These are phyloP conservation scores for Patella depressa DNA, from an alignment of 2,888 invertebrate genomes.

Conservation along the genomic window DNA sequence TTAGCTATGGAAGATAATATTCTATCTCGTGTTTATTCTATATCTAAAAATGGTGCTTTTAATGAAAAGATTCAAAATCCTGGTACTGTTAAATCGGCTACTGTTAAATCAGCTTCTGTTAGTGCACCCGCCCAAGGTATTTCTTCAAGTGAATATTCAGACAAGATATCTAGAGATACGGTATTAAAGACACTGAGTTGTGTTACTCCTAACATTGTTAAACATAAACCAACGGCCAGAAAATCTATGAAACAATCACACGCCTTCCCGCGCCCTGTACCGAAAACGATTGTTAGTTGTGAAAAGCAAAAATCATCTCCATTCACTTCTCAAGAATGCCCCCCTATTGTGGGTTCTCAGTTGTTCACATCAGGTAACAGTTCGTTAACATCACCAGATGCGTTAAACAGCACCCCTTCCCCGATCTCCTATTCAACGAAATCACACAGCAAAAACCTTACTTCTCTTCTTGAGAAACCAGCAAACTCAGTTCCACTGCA, in stretches of 20 bases:
- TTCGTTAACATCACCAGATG: no score
- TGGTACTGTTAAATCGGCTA: neutral
- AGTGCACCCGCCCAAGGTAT: neutral
- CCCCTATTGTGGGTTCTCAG: neutral
- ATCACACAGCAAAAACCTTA: neutral
- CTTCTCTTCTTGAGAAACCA: neutral
- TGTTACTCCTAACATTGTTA: neutral
- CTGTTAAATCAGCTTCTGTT: neutral
- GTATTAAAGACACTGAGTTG: neutral
- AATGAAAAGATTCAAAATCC: slow-evolving; percentile 22
- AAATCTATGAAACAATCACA: neutral
- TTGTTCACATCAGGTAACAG: neutral
- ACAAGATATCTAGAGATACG: slow-evolving; percentile 11
- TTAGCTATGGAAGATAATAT: slow-evolving; percentile 48
- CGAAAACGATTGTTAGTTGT: neutral
- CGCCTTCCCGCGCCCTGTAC: neutral
- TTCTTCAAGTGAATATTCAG: neutral
- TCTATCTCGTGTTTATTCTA: slow-evolving; percentile 45
- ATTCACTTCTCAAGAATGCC: neutral
- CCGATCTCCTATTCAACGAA: neutral
- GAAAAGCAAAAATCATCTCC: neutral
- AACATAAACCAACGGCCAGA: neutral
- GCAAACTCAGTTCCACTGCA: neutral
- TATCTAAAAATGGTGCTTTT: slow-evolving; percentile 26
- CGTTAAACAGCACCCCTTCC: neutral